A percentile compares a stretch with the other conserved stretches of the same genome.
phyloP scores from a whole-genome alignment of 2,113 vertebrate genomes.

The Procapra przewalskii region DNA sequence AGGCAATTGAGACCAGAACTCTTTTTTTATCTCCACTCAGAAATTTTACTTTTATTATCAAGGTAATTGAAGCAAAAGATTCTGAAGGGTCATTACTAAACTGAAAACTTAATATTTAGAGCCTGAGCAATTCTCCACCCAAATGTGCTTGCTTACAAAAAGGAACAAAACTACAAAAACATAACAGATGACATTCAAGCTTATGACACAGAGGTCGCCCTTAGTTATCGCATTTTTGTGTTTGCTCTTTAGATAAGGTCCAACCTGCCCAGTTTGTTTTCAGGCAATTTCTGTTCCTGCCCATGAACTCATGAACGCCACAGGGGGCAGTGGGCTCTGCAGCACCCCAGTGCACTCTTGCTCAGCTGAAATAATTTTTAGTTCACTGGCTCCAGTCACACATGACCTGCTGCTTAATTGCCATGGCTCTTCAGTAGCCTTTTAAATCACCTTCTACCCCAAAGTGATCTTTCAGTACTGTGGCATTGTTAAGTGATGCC shows the following conservation, averaged over 20 bases:
- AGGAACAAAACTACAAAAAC: background rate
- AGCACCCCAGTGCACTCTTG: background rate
- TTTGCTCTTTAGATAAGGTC: background rate
- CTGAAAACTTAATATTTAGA: background rate
- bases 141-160: background rate
- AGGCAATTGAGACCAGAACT: background rate
- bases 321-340: background rate
- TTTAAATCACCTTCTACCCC: background rate
- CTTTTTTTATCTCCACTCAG: background rate
- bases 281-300: background rate
- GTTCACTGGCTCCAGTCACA: background rate
- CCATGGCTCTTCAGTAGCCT: background rate
- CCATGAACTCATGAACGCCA: rapidly evolving
- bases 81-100: background rate
- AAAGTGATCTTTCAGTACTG: rapidly evolving
- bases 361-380: background rate
- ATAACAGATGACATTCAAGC: background rate
- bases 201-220: background rate
- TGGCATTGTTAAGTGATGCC: background rate
- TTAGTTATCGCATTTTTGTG: background rate
- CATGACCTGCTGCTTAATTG: background rate
- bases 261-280: background rate
- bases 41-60: background rate
- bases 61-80: background rate
- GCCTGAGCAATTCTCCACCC: background rate